Evolutionary conservation across 2,113 vertebrate genomes (phyloP), one percentile per base, ranked within the genome.

Genomic region (Vireo altiloquus): DNA sequence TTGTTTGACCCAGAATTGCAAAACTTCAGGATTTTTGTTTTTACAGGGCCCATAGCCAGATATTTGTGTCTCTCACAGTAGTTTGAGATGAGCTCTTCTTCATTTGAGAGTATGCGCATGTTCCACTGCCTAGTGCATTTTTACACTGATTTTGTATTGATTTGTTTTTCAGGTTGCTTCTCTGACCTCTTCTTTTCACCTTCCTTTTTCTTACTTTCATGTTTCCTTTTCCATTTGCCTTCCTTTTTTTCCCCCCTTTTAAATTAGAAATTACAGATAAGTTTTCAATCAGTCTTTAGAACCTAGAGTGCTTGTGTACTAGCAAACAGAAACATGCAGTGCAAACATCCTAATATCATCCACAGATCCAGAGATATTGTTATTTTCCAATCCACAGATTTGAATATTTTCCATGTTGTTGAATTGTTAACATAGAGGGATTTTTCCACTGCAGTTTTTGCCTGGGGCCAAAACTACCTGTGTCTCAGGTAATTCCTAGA

Each of bases 71-170:
- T 17, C 16, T 70, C 10, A 40, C 21, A 75, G 30, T 13, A 71
- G 31, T 63, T n/a, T 82, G 86, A 78, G 16, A 71, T 53, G 56
- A 94, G 17, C 15, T 75, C 7, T 56, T 82, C n/a, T 82, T 83
- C 25, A 40, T 54, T 37, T 49, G 28, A 74, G 15, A 56, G 6
- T 37, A 37, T 0, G 0, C 30, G 54, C 20, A 60, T 7, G 20
- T 71, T 84, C 59, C 24, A 50, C 39, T 72, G 16, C 18, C 33
- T 21, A 42, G 23, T 56, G 23, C 47, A 49, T 30, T 61, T 72
- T 83, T 54, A 60, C 16, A 31, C 5, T 59, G 25, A 31, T 54
- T 77, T 81, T 78, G 10, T 87, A n/a, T 65, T 74, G 33, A 59
- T 85, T 69, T 31, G 24, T 37, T 54, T 81, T 84, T 87, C 46